Percentiles rank a stretch among this genome's conserved stretches.
These are phyloP conservation scores for Lacanobia wlatinum DNA, from an alignment of 2,888 invertebrate genomes.

Conservation along the genomic window DNA sequence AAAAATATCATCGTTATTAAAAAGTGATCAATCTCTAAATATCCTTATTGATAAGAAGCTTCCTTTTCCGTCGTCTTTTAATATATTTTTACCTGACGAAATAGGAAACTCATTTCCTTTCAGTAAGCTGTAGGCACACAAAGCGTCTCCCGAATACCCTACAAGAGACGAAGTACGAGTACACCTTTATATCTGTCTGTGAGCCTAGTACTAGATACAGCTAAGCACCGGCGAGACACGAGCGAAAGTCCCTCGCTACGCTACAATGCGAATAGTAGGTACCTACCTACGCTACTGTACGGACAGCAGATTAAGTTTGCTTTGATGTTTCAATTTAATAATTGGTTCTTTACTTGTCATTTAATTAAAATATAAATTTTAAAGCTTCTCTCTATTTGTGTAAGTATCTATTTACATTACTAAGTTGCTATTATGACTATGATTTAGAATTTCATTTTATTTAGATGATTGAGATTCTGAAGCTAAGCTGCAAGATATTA, in stretches of 20 bases:
- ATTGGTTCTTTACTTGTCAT: background rate
- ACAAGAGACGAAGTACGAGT: conserved; percentile 9
- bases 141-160: conserved; percentile 12
- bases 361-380: background rate
- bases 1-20: background rate
- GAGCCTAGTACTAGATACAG: conserved; percentile 42
- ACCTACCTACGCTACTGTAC: conserved; percentile 62
- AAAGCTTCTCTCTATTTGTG: too few species aligned
- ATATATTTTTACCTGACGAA: conserved; percentile 5
- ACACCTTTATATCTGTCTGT: conserved; percentile 32
- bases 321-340: conserved; percentile 36
- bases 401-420: background rate
- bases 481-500: background rate
- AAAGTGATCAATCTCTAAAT: background rate
- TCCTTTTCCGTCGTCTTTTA: conserved; percentile 12
- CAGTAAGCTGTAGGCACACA: conserved; percentile 3
- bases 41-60: conserved; percentile 1
- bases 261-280: conserved; percentile 69
- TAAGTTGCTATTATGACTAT: background rate
- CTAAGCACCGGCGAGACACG: conserved; percentile 65
- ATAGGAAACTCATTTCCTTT: conserved; percentile 29
- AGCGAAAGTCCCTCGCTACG: conserved; percentile 73
- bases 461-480: background rate
- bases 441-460: background rate
- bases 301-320: conserved; percentile 48